Evolutionary conservation across 2,888 invertebrate genomes (phyloP), one percentile per base, ranked within the genome.

Genomic region (Protonemura montana): DNA sequence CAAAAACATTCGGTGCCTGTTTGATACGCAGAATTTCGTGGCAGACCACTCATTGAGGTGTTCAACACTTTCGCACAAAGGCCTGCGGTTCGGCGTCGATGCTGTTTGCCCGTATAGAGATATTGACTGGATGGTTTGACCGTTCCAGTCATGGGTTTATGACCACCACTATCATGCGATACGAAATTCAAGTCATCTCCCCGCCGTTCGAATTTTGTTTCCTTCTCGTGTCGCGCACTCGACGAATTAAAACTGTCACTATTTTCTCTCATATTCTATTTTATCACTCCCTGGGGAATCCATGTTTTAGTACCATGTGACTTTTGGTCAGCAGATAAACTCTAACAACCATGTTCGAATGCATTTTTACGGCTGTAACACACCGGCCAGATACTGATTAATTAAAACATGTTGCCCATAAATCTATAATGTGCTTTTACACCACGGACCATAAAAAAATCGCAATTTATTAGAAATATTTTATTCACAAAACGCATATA

Each of bases 271-370:
- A 59, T 59, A 59, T 59, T 59, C 21, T 59, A 59, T 59, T 59
- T 59, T 59, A 59, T 59, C 21, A 21, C 59, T 2, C 59, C 21
- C 59, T 21, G 59, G 13, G 59, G 59, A 59, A 59, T 59, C 21
- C 59, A 59, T 59, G 59, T 59, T 59, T 59, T 59, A 59, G 59
- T 59, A 59, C 59, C 59, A 59, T 21, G 59, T 59, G 59, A 59
- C 59, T 59, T 59, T 21, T 59, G 59, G 59, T 59, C 59, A 59
- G 59, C 59, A 59, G 59, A 59, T 59, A 59, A 59, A 59, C 59
- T 59, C 3, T 35, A 59, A 59, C 59, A 7, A 13, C 6, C 59
- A 59, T 59, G 59, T 59, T 59, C 59, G 59, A 21, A 59, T 59
- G 59, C 59, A 59, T 59, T 59, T 59, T 59, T 59, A 59, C 59